A percentile compares a stretch with the other conserved stretches of the same genome.
Evolutionary conservation across 1,140 invertebrate genomes (phyloP).

Genomic region (Lanistes nyassanus): DNA sequence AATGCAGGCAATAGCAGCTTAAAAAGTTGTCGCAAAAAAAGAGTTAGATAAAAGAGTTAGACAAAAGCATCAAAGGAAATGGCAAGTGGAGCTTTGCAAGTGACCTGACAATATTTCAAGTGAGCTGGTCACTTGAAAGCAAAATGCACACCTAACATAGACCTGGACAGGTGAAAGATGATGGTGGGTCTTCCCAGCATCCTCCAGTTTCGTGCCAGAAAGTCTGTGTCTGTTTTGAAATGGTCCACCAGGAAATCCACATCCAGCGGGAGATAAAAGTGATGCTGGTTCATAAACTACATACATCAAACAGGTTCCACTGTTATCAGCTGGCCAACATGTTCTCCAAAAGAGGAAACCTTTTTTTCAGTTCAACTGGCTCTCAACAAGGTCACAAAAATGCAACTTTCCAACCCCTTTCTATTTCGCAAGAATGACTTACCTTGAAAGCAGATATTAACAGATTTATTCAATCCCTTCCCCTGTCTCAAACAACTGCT

Average conservation of each 20-base stretch:
- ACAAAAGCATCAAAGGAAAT: slow-evolving; percentile 7
- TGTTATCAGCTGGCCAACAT: neutral
- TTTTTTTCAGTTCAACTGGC: neutral
- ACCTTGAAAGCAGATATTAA: too few species aligned
- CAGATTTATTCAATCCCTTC: neutral
- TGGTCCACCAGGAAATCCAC: slow-evolving; percentile 62
- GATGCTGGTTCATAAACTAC: slow-evolving; percentile 74
- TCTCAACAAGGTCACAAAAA: neutral
- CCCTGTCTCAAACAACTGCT: neutral
- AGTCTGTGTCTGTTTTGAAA: slow-evolving; percentile 63
- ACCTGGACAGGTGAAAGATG: slow-evolving; percentile 73
- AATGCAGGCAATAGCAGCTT: neutral
- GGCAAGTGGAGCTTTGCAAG: neutral
- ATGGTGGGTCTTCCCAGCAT: slow-evolving; percentile 70
- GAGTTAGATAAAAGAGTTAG: slow-evolving; percentile 11
- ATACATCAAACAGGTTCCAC: neutral
- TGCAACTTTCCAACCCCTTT: too few species aligned
- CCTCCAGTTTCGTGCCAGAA: slow-evolving; percentile 62
- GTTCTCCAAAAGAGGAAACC: neutral
- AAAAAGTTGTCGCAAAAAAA: neutral
- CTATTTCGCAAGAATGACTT: too few species aligned
- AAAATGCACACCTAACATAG: slow-evolving; percentile 85
- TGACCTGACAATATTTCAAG: neutral
- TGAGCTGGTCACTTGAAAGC: neutral
- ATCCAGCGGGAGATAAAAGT: slow-evolving; percentile 67